These are phyloP conservation scores for Ptilorrhoa leucosticta DNA, from an alignment of 2,113 vertebrate species.

Conservation along the genomic window DNA sequence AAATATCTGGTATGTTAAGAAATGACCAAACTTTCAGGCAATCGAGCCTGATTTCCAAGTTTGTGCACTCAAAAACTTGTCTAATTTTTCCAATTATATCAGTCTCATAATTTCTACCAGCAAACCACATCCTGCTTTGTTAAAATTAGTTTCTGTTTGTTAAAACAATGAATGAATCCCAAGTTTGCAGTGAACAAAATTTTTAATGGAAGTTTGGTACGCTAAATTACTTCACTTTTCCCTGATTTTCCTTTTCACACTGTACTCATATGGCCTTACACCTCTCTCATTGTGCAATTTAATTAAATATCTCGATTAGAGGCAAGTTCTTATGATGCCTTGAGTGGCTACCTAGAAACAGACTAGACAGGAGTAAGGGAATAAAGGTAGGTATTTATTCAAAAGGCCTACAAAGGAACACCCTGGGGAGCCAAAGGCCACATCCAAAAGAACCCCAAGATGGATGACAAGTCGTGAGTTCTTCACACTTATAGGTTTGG, in stretches of 20 bases:
- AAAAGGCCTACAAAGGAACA: too few species aligned
- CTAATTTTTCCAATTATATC: background rate
- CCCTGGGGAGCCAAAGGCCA: too few species aligned
- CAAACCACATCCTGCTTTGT: background rate
- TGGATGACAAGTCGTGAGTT: too few species aligned
- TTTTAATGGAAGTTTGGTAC: background rate
- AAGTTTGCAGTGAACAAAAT: background rate
- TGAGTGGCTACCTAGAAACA: too few species aligned
- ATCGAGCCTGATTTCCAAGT: background rate
- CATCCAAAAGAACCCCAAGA: too few species aligned
- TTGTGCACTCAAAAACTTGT: background rate
- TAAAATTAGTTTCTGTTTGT: background rate
- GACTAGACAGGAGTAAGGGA: too few species aligned
- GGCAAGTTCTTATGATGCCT: background rate
- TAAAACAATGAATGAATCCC: background rate
- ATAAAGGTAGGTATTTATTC: too few species aligned
- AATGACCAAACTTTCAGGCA: background rate
- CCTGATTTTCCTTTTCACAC: background rate
- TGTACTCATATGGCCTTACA: background rate
- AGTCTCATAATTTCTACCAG: background rate
- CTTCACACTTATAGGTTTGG: too few species aligned
- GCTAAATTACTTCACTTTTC: background rate
- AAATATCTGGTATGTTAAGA: background rate
- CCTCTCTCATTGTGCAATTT: background rate
- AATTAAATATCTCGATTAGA: background rate